These are phyloP conservation scores for Gymnoscopelus microlampas DNA, from an alignment of 2,797 vertebrate species.

Conservation along the genomic window DNA sequence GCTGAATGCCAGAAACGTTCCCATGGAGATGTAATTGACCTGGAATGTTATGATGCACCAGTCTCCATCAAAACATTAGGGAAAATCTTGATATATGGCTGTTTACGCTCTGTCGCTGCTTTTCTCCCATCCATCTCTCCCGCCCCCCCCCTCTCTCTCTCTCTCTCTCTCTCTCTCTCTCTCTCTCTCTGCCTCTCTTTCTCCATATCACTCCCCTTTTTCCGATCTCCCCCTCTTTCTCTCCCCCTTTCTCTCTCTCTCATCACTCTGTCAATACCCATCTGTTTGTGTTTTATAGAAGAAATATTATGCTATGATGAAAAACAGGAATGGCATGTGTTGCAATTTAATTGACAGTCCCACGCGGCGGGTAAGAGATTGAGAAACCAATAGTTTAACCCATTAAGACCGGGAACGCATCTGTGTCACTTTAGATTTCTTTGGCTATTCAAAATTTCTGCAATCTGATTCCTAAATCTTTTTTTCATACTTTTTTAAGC, in stretches of 20 bases:
- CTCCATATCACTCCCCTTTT: background rate
- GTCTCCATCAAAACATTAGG: conserved; percentile 26
- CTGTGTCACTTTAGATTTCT: too few relatives aligned
- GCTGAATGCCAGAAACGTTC: conserved; percentile 31
- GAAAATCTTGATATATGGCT: conserved; percentile 44
- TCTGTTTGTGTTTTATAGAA: conserved; percentile 49
- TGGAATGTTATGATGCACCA: conserved; percentile 39
- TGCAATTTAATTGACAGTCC: conserved; percentile 38
- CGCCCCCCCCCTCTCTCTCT: background rate
- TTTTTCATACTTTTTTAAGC: too few relatives aligned
- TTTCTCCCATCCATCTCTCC: background rate
- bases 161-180: background rate
- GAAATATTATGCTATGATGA: conserved; percentile 41
- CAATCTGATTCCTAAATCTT: too few relatives aligned
- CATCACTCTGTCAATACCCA: conserved; percentile 37
- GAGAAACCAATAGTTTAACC: conserved; percentile 27
- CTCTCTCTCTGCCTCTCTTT: background rate
- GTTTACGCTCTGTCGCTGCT: conserved; percentile 33
- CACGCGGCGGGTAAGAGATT: conserved; percentile 27
- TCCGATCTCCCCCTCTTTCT: background rate
- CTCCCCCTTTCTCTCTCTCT: background rate
- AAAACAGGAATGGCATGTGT: conserved; percentile 52
- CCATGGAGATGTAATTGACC: conserved; percentile 43
- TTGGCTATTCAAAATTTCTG: too few relatives aligned
- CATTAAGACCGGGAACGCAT: too few relatives aligned